These are phyloP conservation scores for Odontocolon sp. DNA, from an alignment of 2,888 invertebrate genomes.

Conservation along the genomic window DNA sequence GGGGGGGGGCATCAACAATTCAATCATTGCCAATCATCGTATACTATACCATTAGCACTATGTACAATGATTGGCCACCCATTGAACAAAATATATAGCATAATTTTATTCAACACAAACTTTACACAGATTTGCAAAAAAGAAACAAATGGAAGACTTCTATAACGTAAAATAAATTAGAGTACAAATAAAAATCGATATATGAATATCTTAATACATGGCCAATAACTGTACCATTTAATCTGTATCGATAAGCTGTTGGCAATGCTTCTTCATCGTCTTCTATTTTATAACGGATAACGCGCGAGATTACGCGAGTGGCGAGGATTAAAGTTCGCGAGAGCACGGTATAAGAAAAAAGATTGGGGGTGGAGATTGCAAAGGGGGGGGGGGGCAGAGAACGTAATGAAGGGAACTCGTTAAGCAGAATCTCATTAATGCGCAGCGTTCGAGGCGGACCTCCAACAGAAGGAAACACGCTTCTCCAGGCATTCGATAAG, in stretches of 20 bases:
- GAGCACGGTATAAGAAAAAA: conserved; percentile 15
- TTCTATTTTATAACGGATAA: conserved; percentile 4
- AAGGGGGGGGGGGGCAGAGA: conserved; percentile 1
- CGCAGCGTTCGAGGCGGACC: conserved; percentile 28
- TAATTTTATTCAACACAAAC: too few species aligned
- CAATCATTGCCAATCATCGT: too few species aligned
- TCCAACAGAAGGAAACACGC: conserved; percentile 12
- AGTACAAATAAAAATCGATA: too few species aligned
- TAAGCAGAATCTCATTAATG: conserved; percentile 51
- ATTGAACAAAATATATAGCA: too few species aligned
- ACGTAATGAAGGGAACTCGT: conserved; percentile 51
- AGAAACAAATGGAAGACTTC: too few species aligned
- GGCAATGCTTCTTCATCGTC: conserved; percentile 21
- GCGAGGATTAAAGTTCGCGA: conserved; percentile 38
- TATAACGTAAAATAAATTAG: too few species aligned
- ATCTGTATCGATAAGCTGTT: background rate
- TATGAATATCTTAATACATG: too few species aligned
- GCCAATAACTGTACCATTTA: too few species aligned
- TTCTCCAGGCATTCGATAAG: conserved; percentile 22
- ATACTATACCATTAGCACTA: too few species aligned
- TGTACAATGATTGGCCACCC: too few species aligned
- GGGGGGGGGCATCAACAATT: too few species aligned
- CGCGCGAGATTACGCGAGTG: background rate
- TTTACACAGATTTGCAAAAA: too few species aligned
- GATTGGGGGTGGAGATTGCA: background rate